These are phyloP conservation scores for Ophonus ardosiacus DNA, from an alignment of 2,888 invertebrate species.

Conservation along the genomic window DNA sequence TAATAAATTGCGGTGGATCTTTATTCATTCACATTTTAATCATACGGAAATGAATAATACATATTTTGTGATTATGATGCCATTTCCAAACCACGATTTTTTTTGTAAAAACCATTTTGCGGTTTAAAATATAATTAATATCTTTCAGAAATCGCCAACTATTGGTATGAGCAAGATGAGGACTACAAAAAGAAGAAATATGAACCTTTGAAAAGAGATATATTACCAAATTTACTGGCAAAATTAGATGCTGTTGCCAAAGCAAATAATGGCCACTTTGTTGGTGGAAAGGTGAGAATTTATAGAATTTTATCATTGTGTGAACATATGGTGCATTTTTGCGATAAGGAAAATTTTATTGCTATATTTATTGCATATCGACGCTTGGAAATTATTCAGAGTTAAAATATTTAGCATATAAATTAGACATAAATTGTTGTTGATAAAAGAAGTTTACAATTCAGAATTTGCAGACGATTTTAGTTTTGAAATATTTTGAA, in stretches of 20 bases:
- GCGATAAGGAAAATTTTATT: not conserved
- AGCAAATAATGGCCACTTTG: conserved; percentile 80
- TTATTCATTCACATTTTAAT: not conserved
- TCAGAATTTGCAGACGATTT: too few species aligned
- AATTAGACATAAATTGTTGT: not conserved
- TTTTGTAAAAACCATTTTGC: not conserved
- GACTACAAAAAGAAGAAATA: conserved; percentile 77
- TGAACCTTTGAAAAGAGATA: conserved; percentile 76
- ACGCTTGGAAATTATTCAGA: not conserved
- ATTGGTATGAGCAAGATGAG: conserved; percentile 78
- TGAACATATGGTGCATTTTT: not conserved
- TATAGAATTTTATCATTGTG: not conserved
- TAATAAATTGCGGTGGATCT: not conserved
- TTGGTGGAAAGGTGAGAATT: conserved; percentile 75
- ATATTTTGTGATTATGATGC: not conserved
- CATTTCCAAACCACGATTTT: not conserved
- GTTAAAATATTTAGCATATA: not conserved
- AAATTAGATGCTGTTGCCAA: conserved; percentile 79
- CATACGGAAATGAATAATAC: not conserved
- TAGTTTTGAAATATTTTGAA: too few species aligned
- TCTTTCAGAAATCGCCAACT: conserved; percentile 76
- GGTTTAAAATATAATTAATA: not conserved
- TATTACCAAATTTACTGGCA: conserved; percentile 79
- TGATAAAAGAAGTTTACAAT: too few species aligned
- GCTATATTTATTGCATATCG: not conserved